phyloP scores from a whole-genome alignment of 2,797 vertebrate species.

The Petrocephalus schoutedeni region DNA sequence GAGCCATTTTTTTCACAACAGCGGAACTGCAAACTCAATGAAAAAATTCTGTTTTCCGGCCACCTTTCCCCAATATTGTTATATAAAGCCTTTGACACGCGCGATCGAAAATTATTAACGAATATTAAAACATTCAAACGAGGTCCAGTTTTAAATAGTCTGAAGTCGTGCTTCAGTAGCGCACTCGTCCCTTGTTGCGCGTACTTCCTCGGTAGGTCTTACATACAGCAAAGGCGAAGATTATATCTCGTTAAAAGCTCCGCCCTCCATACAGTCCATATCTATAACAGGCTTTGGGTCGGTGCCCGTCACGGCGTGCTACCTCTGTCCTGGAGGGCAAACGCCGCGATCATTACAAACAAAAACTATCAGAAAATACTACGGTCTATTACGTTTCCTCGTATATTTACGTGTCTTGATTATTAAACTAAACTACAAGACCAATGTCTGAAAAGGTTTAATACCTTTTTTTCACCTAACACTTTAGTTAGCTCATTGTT shows the following conservation, averaged over 20 bases:
- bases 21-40: background rate
- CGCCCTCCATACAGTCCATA: background rate
- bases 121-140: background rate
- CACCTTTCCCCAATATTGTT: background rate
- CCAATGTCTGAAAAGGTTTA: background rate
- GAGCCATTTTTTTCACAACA: slow-evolving; percentile 25
- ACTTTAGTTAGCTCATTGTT: background rate
- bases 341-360: background rate
- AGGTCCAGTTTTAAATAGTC: background rate
- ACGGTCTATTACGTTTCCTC: background rate
- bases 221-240: background rate
- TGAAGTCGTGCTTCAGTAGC: background rate
- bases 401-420: background rate
- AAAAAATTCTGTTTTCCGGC: background rate
- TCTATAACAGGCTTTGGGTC: background rate
- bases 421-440: background rate
- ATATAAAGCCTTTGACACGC: background rate
- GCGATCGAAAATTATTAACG: background rate
- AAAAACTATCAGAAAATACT: background rate
- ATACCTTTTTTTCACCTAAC: background rate
- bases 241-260: background rate
- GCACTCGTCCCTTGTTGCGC: background rate
- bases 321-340: background rate
- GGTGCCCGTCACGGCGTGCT: background rate
- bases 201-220: background rate